Conservation (phyloP, 1,140 invertebrate species). For the Spodoptera litura region DNA sequence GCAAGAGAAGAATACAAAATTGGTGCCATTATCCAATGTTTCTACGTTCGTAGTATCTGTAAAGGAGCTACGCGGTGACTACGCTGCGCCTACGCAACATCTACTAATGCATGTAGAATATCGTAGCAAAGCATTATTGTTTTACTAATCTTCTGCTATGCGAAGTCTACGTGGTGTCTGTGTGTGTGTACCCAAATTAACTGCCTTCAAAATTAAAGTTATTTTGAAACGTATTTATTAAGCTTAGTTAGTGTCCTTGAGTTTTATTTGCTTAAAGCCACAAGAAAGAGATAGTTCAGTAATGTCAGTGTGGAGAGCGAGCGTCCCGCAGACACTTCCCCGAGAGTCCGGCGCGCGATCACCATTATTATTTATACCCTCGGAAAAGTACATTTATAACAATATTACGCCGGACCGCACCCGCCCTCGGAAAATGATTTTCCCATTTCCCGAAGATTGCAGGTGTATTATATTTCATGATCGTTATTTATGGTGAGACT, state of each 20-base stretch:
- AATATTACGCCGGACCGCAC: constrained; percentile 84
- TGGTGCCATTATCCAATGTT: too few relatives aligned
- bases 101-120: too few relatives aligned
- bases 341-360: constrained; percentile 57
- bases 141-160: too few relatives aligned
- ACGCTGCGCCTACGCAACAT: too few relatives aligned
- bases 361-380: constrained; percentile 84
- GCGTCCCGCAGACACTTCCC: constrained; percentile 25
- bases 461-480: constrained; percentile 86
- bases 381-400: constrained; percentile 85
- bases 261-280: neutral
- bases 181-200: too few relatives aligned
- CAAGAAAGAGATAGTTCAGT: constrained; percentile 24
- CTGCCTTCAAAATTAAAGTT: neutral
- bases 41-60: too few relatives aligned
- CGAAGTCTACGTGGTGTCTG: too few relatives aligned
- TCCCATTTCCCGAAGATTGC: constrained; percentile 85
- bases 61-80: too few relatives aligned
- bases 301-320: constrained; percentile 7
- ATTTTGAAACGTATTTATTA: neutral
- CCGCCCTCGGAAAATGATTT: constrained; percentile 85
- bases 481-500: constrained; percentile 85
- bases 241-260: neutral
- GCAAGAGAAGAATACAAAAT: too few relatives aligned
- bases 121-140: too few relatives aligned